Percentiles rank a stretch among this genome's conserved stretches.
phyloP scores from a whole-genome alignment of 23 tunicate species.

The Styela clava region DNA sequence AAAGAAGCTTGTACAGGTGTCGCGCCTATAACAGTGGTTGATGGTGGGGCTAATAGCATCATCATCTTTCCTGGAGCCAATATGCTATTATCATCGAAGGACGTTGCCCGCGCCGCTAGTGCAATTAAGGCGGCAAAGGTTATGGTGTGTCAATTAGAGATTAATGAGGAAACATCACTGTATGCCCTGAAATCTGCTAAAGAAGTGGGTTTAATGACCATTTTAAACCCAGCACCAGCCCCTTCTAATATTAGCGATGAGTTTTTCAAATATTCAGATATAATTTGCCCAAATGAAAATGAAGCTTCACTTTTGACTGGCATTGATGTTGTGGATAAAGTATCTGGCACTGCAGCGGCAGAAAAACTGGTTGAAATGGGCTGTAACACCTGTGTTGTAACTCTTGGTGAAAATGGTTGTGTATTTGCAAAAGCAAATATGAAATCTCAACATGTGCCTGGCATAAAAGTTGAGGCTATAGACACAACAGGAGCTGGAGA shows the following conservation, averaged over 20 bases:
- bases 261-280: slow-evolving; percentile 49
- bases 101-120: slow-evolving; percentile 31
- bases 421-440: slow-evolving; percentile 31
- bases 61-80: slow-evolving; percentile 84
- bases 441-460: not conserved
- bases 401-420: slow-evolving; percentile 75
- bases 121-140: slow-evolving; percentile 35
- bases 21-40: slow-evolving; percentile 71
- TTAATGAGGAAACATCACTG: slow-evolving; percentile 29
- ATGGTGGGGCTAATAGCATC: slow-evolving; percentile 60
- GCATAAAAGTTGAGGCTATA: slow-evolving; percentile 39
- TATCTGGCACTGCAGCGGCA: slow-evolving; percentile 48
- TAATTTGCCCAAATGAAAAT: slow-evolving; percentile 80
- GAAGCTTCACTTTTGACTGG: slow-evolving; percentile 71
- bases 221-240: slow-evolving; percentile 93
- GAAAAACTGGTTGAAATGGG: slow-evolving; percentile 38
- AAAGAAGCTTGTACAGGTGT: slow-evolving; percentile 63
- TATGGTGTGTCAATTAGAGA: slow-evolving; percentile 79
- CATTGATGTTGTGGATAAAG: slow-evolving; percentile 36
- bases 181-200: slow-evolving; percentile 63
- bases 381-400: slow-evolving; percentile 40
- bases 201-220: slow-evolving; percentile 31
- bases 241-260: slow-evolving; percentile 26
- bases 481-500: slow-evolving; percentile 96
- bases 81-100: slow-evolving; percentile 32